Evolutionary conservation across 2,797 vertebrate species (phyloP).

Genomic region (Xyrichtys novacula): DNA sequence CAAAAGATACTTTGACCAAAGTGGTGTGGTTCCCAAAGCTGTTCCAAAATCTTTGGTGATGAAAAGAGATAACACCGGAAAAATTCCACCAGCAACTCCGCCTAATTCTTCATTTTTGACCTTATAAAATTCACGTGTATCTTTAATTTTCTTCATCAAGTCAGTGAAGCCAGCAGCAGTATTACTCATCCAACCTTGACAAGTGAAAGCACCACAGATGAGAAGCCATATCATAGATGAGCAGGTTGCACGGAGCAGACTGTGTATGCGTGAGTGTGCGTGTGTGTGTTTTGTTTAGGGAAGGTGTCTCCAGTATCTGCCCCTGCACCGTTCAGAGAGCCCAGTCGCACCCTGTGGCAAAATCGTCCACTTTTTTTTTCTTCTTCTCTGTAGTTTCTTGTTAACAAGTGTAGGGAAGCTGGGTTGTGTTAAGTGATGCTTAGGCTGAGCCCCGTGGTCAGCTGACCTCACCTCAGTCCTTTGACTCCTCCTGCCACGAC

Average conservation of each 20-base stretch:
- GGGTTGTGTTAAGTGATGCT: constrained; percentile 57
- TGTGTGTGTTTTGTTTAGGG: not conserved
- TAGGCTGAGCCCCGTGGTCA: constrained; percentile 59
- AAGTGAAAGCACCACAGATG: constrained; percentile 58
- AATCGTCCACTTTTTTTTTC: constrained; percentile 56
- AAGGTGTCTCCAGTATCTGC: too few relatives aligned
- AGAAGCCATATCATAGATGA: constrained; percentile 78
- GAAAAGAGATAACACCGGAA: constrained; percentile 50
- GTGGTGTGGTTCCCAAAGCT: constrained; percentile 57
- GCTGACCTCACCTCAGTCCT: constrained; percentile 33
- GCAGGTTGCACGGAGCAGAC: constrained; percentile 50
- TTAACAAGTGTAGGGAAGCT: constrained; percentile 52
- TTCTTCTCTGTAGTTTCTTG: constrained; percentile 54
- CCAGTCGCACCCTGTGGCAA: constrained; percentile 50
- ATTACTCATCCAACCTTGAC: constrained; percentile 65
- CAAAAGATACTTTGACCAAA: constrained; percentile 61
- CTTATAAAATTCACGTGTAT: constrained; percentile 60
- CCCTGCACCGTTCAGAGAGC: constrained; percentile 50
- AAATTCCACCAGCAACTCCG: constrained; percentile 74
- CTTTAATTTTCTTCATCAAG: constrained; percentile 38
- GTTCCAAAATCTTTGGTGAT: constrained; percentile 21
- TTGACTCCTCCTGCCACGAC: constrained; percentile 11
- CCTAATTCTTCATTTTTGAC: constrained; percentile 45
- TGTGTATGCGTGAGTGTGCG: constrained; percentile 7
- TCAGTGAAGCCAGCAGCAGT: constrained; percentile 77